Evolutionary conservation across 2,797 vertebrate species (phyloP).

Genomic region (Lagocephalus sceleratus): DNA sequence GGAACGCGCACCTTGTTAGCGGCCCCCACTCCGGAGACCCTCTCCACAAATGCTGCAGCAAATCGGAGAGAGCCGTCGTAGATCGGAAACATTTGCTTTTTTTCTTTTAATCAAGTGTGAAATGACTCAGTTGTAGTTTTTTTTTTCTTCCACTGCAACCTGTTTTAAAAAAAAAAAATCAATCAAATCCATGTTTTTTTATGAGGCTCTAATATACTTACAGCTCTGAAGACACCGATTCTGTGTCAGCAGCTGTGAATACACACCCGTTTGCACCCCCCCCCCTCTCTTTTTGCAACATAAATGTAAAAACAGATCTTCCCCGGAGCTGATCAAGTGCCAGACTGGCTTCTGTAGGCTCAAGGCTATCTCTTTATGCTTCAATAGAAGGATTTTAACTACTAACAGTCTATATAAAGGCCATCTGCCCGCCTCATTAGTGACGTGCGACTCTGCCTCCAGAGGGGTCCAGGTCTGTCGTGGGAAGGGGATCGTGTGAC

Average conservation of each 20-base stretch:
- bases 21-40: too few relatives aligned
- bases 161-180: too few relatives aligned
- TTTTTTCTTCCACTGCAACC: too few relatives aligned
- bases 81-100: background rate
- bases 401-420: conserved; percentile 55
- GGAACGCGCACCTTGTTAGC: background rate
- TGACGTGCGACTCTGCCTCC: conserved; percentile 31
- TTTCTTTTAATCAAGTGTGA: too few relatives aligned
- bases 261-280: conserved; percentile 13
- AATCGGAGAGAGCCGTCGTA: background rate
- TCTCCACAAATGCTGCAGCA: background rate
- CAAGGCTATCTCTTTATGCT: conserved; percentile 50
- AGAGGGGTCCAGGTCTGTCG: conserved; percentile 44
- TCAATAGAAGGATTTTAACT: conserved; percentile 48
- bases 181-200: too few relatives aligned
- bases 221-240: conserved; percentile 51
- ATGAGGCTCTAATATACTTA: conserved; percentile 38
- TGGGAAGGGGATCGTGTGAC: conserved; percentile 19
- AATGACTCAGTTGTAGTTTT: too few relatives aligned
- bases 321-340: conserved; percentile 48
- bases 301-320: conserved; percentile 44
- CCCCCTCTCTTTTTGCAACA: too few relatives aligned
- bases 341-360: conserved; percentile 52
- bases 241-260: conserved; percentile 49
- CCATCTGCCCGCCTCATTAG: conserved; percentile 63